Evolutionary conservation across 1,140 invertebrate species (phyloP), one percentile per base, ranked within the genome.

Genomic region (Drosophila yakuba): DNA sequence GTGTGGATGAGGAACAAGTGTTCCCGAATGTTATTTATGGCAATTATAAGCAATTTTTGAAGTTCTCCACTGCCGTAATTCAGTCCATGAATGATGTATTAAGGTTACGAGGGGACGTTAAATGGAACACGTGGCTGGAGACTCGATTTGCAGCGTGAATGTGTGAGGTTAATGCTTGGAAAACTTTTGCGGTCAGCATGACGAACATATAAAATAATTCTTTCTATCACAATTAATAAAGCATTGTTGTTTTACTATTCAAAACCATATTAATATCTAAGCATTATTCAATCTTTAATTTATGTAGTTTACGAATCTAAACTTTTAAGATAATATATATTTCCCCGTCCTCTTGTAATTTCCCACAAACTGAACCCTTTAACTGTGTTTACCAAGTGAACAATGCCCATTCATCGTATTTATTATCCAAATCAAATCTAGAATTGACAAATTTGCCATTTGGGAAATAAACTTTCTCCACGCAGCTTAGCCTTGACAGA

Each of bases 21-120:
- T 58, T 58, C 58, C 64, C 74, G 74, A 88, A 64, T 72, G 69
- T 66, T 74, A 39, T 67, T 60, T 82, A 79, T 72, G 74, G 79
- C 83, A 86, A 88, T 86, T 86, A 86, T 69, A 55, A 66, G 68
- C 66, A 82, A 78, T 82, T 85, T 82, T 57, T 63, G 58, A 35
- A 62, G 59, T 57, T 51, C 45, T 57, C 43, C 25, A n/a, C 44
- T 55, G 58, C 64, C 64, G 60, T 64, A 64, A 68, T 62, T 57
- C 39, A 67, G 63, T 57, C 52, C 69, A 59, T 82, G 79, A 82
- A 48, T 74, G 80, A 83, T 84, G 76, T 84, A 58, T 81, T 74
- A 56, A 64, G 62, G 61, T 61, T 76, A 51, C 52, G 35, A 35
- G 48, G 36, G 32, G 56, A 25, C 73, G 67, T 62, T 45, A 55